These are phyloP conservation scores for Perca flavescens DNA, from an alignment of 2,113 vertebrate species.

Conservation along the genomic window DNA sequence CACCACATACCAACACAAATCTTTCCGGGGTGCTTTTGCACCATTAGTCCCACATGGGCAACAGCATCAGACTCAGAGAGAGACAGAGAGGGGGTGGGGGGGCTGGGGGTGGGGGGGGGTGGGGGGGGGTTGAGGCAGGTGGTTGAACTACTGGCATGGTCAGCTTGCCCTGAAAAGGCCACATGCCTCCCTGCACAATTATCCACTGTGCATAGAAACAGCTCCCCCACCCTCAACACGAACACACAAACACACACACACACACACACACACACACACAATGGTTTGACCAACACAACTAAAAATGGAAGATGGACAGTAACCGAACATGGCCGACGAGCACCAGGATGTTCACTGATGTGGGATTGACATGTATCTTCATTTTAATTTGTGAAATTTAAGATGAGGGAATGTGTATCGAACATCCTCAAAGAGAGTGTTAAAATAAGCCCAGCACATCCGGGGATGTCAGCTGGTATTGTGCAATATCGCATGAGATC, in stretches of 20 bases:
- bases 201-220: constrained; percentile 76
- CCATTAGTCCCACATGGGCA: constrained; percentile 70
- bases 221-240: constrained; percentile 54
- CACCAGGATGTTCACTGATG: constrained; percentile 23
- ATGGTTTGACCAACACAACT: constrained; percentile 73
- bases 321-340: constrained; percentile 55
- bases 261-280: constrained; percentile 58
- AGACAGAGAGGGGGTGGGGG: background rate
- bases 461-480: constrained; percentile 40
- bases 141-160: constrained; percentile 73
- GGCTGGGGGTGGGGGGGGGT: background rate
- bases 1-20: constrained; percentile 51
- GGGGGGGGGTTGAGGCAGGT: constrained; percentile 6
- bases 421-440: constrained; percentile 45
- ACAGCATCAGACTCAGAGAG: constrained; percentile 53
- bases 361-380: constrained; percentile 29
- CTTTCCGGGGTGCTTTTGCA: constrained; percentile 62
- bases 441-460: constrained; percentile 38
- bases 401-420: constrained; percentile 25
- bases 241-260: constrained; percentile 57
- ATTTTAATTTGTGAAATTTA: constrained; percentile 64
- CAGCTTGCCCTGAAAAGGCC: constrained; percentile 77
- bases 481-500: constrained; percentile 40
- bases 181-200: constrained; percentile 79
- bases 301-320: constrained; percentile 71